Base-by-base conservation (phyloP, 2,797 vertebrate species). In the Avahi laniger region DNA sequence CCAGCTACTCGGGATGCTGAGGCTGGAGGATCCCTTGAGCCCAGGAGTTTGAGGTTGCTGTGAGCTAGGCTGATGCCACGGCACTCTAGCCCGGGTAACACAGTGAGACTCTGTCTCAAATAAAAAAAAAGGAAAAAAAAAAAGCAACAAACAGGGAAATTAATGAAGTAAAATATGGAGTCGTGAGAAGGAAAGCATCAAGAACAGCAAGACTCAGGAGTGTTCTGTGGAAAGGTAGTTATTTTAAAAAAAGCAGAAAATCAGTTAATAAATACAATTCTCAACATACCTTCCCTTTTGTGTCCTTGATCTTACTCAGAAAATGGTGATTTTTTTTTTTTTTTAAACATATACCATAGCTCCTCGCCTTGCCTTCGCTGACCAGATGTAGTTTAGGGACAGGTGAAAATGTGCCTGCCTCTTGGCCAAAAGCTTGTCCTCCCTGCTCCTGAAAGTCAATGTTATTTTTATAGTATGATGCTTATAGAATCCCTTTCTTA, bases 401-500 rank as follows among this genome's bases (percentile, higher is more conserved):
- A 67, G 70, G 38, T 93, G 48, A 90, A 52, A 95, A 81, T 65
- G 8, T 83, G 52, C 15, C 69, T 61, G 2, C 38, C 26, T 76
- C 35, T 50, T 69, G 30, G 5, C 43, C 38, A 46, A 78, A 79
- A 89, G 18, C 38, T 82, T 91, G 92, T 94, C 87, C 89, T 97
- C 97, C 73, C 84, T 91, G 43, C 28, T 93, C 43, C 59, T 86
- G 81, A 96, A 72, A 91, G 94, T 92, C 88, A 84, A 15, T 70
- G 63, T 61, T 96, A 88, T 93, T 96, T 96, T 90, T 80, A 79
- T 50, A 81, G 46, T 54, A 5, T 48, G n/a, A 94, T 89, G 41
- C 14, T n/a, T 61, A 70, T 1, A 67, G 73, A 89, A 59, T 89
- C 41, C 59, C n/a, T 82, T 93, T 61, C 69, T 72, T 91, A 65